Evolutionary conservation across 2,113 vertebrate genomes (phyloP), one percentile per base, ranked within the genome.

Genomic region (Callionymus lyra): DNA sequence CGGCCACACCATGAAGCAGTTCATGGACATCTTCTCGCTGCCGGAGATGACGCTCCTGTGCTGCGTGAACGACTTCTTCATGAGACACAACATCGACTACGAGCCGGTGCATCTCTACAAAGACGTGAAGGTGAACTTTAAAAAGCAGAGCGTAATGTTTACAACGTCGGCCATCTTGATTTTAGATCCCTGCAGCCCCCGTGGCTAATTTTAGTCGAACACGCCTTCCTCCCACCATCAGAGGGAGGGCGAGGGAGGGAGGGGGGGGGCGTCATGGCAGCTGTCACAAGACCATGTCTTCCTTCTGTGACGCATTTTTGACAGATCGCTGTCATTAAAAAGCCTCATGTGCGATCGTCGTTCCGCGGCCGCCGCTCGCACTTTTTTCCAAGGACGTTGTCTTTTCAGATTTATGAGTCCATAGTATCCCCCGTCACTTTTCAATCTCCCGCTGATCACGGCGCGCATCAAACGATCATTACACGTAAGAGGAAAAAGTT

Each of bases 21-120:
- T 93, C 82, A 99, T 99, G 95, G 95, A 99, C 71, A 99, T 99
- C 48, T 99, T 99, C 84, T 99, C 95, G 9, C 78, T 99, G 65
- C 95, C 95, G 0, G 95, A 99, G 82, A 97, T 99, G 93, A 91
- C 85, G 1, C 89, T 99, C 15, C 84, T 99, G 34, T 99, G 84
- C 4, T 99, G 92, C 8, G 95, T 99, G 70, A 99, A 92, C 2
- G 93, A 99, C 16, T 90, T 94, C 79, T 99, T 99, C 68, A 88
- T 98, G 80, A 93, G 79, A 74, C 91, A 98, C 84, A 98, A 94
- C 65, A 94, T 99, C 1, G 95, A 99, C 69, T 99, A 98, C 0
- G 95, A 99, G 50, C 94, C 95, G 0, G 91, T 97, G 54, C 94
- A 99, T 63, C 83, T 99, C 15, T 98, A 99, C 84, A 99, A 96